Evolutionary conservation across 2,888 invertebrate species (phyloP), one percentile per base, ranked within the genome.

Genomic region (Troides aeacus): DNA sequence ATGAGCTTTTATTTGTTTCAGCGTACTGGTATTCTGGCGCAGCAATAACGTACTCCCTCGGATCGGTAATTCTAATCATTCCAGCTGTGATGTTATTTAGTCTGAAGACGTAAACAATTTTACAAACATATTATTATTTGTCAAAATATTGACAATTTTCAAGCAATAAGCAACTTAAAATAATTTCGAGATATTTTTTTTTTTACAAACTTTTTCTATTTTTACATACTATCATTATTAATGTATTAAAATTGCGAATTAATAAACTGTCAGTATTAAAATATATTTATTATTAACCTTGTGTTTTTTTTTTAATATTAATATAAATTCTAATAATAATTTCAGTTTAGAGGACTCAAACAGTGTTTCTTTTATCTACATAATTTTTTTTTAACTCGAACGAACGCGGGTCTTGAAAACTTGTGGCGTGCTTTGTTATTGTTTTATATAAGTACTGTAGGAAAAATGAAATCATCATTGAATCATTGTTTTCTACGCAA

Each of bases 11-110:
- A 61, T 70, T 72, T 76, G 62, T 85, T 86, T 63, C 85, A 96
- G 97, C 96, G 39, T 99, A 98, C 90, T 99, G 99, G 99, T 95
- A 96, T 82, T 93, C 96, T 68, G 99, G 99, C 10, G 96, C 98
- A 6, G 94, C 94, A 68, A 85, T 94, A 21, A 98, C 98, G 0
- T 99, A 99, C 84, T 91, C 95, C 6, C 88, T 95, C 50, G 99
- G 99, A 21, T 96, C 97, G 30, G 76, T 96, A 53, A 89, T 95
- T 64, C 93, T 99, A 72, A 79, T 97, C 61, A 90, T 97, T 86
- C 99, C 99, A 73, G 95, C 96, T 77, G 83, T 95, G 81, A 94
- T 95, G 88, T 87, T 96, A 76, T 93, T 92, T 81, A 87, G 86
- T 87, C 87, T 92, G 84, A 91, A 87, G 74, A 85, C 82, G 68